Evolutionary conservation across 2,797 vertebrate species (phyloP), one percentile per base, ranked within the genome.

Genomic region (Erethizon dorsatum): DNA sequence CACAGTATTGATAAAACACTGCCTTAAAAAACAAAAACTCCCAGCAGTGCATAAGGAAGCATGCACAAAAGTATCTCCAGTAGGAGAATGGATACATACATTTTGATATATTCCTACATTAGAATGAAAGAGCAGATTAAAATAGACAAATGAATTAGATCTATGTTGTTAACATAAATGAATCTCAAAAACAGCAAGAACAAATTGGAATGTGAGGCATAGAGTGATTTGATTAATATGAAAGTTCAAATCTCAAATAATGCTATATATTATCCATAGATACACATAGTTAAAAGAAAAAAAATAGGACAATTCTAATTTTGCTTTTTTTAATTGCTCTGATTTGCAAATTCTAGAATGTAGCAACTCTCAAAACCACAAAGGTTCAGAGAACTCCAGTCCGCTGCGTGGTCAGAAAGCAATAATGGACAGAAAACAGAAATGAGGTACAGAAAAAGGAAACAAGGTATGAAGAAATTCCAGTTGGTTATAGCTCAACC

Each of bases 1-100:
- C 18, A 93, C 18, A 75, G 37, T 90, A 94, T 83, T 90, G 63
- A 75, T 83, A 94, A 69, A 67, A n/a, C 18, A 41, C n/a, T 56
- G 33, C 54, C 26, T 78, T 28, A 61, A 61, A 28, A 77, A 41
- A 41, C 37, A 41, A 45, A 83, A 93, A 69, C 5, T 67, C 52
- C 80, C 12, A 88, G 14, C 59, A n/a, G 3, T 17, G 41, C 24
- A 26, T 41, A 67, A 73, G 31, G 59, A 82, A 56, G 4, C 18
- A n/a, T 7, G 18, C 4, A 41, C n/a, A 17, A 92, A 57, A 37
- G 26, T 15, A 45, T 78, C 28, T 83, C 31, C 31, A 52, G 45
- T 54, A 33, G 47, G 28, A 78, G 28, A 33, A 54, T 54, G 50
- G 77, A 52, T 28, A 54, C 37, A 61, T 24, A 61, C 12, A 92